Conservation (phyloP, 35 echinoderm and acorn worm species). For the Heliocidaris tuberculata region DNA sequence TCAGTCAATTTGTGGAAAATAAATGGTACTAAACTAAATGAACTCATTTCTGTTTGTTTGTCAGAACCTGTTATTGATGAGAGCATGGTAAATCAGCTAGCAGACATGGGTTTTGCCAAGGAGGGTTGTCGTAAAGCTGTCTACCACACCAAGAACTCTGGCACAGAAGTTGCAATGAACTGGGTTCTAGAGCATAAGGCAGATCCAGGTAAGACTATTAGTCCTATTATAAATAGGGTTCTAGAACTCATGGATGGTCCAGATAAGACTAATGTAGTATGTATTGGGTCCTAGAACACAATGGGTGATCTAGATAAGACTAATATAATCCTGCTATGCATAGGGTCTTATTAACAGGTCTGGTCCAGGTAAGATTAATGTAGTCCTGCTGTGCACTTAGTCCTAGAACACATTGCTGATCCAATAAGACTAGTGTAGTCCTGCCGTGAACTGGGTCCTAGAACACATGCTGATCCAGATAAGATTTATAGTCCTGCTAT, state of each 20-base stretch:
- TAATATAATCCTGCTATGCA: neutral
- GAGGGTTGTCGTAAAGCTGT: conserved; percentile 93
- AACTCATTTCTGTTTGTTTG: neutral
- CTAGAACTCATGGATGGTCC: too few relatives aligned
- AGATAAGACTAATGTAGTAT: neutral
- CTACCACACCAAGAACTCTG: conserved; percentile 85
- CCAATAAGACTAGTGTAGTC: neutral
- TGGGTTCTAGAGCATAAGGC: conserved; percentile 85
- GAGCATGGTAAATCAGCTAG: conserved; percentile 65
- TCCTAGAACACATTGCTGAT: neutral
- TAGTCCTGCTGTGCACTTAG: neutral
- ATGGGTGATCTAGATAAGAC: neutral
- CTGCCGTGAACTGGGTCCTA: neutral
- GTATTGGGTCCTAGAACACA: too few relatives aligned
- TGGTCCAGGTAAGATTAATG: neutral
- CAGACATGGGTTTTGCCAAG: conserved; percentile 77
- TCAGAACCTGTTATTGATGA: conserved; percentile 90
- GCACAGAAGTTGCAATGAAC: conserved; percentile 90
- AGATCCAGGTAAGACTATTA: conserved; percentile 69
- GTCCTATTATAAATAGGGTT: neutral
- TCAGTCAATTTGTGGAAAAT: too few relatives aligned
- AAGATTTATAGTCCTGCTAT: too few relatives aligned
- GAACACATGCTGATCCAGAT: too few relatives aligned
- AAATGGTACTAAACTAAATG: too few relatives aligned
- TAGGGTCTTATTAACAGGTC: neutral